phyloP scores from a whole-genome alignment of 1,140 invertebrate genomes.

The Brachionus sp. region DNA sequence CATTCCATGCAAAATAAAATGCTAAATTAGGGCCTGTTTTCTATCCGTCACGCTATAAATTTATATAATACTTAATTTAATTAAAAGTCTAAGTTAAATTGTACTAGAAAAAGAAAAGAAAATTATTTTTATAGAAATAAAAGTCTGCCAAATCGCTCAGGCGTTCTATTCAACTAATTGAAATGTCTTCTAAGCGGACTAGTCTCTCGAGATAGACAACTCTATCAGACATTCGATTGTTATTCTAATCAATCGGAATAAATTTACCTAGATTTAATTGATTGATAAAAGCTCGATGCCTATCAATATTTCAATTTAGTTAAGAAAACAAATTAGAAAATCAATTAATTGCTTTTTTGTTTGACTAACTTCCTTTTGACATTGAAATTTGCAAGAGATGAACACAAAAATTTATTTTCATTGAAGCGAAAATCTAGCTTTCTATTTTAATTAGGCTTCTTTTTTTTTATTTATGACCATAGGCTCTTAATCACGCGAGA shows the following conservation, averaged over 20 bases:
- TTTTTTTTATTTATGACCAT: too few relatives aligned
- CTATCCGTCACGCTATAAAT: neutral
- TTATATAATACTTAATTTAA: neutral
- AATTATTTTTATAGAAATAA: neutral
- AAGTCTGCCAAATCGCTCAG: neutral
- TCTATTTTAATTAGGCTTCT: neutral
- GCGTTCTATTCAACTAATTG: neutral
- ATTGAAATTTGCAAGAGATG: neutral
- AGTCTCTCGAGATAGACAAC: neutral
- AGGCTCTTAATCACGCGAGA: too few relatives aligned
- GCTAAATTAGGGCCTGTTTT: neutral
- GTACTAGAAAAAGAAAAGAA: neutral
- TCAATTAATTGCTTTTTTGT: neutral
- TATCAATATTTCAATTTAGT: neutral
- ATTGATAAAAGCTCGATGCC: neutral
- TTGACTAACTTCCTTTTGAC: conserved; percentile 15
- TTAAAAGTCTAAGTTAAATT: neutral
- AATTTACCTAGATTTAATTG: neutral
- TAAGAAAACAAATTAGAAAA: neutral
- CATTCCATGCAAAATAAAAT: neutral
- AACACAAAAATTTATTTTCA: neutral
- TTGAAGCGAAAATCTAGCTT: neutral
- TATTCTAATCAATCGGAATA: conserved; percentile 3
- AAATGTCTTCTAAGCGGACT: neutral
- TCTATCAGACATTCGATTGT: conserved; percentile 1